These are phyloP conservation scores for Parasteatoda tepidariorum DNA, from an alignment of 1,140 invertebrate species.

Conservation along the genomic window DNA sequence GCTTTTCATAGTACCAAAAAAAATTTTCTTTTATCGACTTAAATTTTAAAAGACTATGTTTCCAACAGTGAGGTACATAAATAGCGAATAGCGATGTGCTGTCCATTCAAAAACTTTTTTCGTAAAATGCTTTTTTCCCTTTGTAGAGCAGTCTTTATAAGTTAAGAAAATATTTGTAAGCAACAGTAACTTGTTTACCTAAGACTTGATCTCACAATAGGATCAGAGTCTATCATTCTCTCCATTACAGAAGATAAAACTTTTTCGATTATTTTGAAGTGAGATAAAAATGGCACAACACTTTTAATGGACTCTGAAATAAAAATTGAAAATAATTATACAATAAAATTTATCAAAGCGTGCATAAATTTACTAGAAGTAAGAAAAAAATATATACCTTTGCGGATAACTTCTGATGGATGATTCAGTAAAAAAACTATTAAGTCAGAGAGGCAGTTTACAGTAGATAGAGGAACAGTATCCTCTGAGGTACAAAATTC, in stretches of 20 bases:
- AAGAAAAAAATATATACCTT: slow-evolving; percentile 12
- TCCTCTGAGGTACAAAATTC: background rate
- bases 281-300: slow-evolving; percentile 16
- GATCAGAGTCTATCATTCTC: slow-evolving; percentile 6
- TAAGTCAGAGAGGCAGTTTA: slow-evolving; percentile 13
- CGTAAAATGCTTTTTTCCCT: too few relatives aligned
- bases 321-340: background rate
- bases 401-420: slow-evolving; percentile 22
- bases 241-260: slow-evolving; percentile 15
- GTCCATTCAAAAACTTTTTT: too few relatives aligned
- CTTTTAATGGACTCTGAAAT: slow-evolving; percentile 10
- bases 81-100: too few relatives aligned
- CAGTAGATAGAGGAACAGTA: background rate
- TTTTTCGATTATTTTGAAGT: slow-evolving; percentile 27
- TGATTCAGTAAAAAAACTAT: slow-evolving; percentile 16
- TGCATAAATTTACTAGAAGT: too few relatives aligned
- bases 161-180: too few relatives aligned
- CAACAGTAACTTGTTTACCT: too few relatives aligned
- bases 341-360: too few relatives aligned
- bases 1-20: too few relatives aligned
- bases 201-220: slow-evolving; percentile 23
- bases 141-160: too few relatives aligned
- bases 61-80: too few relatives aligned
- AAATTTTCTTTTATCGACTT: too few relatives aligned
- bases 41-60: too few relatives aligned